phyloP scores from a whole-genome alignment of 1,140 invertebrate genomes.

The Acromyrmex heyeri region DNA sequence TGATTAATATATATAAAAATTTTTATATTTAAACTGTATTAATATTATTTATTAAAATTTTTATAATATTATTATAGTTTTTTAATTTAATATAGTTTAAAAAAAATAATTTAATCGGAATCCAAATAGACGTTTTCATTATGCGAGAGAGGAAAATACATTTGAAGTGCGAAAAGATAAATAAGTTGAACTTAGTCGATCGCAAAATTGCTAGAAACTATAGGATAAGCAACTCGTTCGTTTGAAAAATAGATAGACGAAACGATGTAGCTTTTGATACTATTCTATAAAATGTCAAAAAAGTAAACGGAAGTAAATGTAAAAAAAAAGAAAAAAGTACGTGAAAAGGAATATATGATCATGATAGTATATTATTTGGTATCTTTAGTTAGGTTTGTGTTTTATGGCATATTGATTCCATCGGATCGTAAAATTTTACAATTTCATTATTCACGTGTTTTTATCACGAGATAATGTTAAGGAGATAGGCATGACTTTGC shows the following conservation, averaged over 20 bases:
- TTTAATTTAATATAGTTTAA: not conserved
- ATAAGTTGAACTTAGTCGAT: not conserved
- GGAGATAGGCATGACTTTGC: not conserved
- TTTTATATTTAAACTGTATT: not conserved
- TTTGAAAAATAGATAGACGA: not conserved
- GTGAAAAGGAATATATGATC: not conserved
- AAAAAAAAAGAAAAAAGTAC: not conserved
- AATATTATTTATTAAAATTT: not conserved
- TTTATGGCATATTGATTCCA: not conserved
- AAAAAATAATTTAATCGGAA: not conserved
- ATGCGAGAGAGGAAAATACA: not conserved
- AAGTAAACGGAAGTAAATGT: not conserved
- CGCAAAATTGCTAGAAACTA: constrained; percentile 29
- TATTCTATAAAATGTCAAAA: constrained; percentile 9
- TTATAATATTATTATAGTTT: too few relatives aligned
- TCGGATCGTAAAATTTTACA: constrained; percentile 28
- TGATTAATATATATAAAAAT: not conserved
- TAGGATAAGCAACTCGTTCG: constrained; percentile 5
- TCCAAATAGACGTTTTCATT: not conserved
- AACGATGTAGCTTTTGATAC: constrained; percentile 24
- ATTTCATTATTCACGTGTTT: constrained; percentile 13
- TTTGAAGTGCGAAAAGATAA: constrained; percentile 14
- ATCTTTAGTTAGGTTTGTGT: not conserved
- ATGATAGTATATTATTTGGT: not conserved
- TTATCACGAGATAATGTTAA: not conserved